Conservation (phyloP, 2,888 invertebrate species). For the Hybos culiciformis region DNA sequence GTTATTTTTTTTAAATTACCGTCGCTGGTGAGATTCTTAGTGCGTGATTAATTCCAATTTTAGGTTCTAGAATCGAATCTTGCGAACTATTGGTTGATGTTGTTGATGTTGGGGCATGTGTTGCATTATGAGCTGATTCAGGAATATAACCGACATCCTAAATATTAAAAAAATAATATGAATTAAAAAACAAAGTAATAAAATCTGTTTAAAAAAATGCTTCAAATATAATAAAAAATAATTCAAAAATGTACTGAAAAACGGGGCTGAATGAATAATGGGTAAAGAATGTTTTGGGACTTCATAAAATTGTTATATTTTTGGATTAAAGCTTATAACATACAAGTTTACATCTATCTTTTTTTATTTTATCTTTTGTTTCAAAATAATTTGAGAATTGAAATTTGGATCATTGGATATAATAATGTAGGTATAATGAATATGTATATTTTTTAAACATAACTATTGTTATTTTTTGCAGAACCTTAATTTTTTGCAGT, state of each 20-base stretch:
- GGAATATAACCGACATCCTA: slow-evolving; percentile 35
- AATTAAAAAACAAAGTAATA: not conserved
- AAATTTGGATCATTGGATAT: no score
- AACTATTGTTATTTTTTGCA: no score
- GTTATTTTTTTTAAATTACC: slow-evolving; percentile 40
- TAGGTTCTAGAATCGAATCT: slow-evolving; percentile 38
- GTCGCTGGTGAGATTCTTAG: slow-evolving; percentile 82
- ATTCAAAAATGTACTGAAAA: not conserved
- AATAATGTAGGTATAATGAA: no score
- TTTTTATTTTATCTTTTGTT: no score
- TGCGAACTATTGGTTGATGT: slow-evolving; percentile 36
- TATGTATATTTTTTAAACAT: no score
- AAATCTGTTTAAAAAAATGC: not conserved
- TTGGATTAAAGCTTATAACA: no score
- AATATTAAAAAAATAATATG: slow-evolving; percentile 8
- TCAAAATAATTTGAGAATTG: no score
- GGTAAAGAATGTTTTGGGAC: not conserved
- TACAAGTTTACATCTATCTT: no score
- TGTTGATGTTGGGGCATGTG: slow-evolving; percentile 39
- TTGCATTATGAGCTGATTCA: slow-evolving; percentile 29
- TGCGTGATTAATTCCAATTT: slow-evolving; percentile 54
- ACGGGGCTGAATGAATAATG: not conserved
- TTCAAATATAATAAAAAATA: not conserved
- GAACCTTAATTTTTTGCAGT: no score
- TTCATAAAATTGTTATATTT: no score